Base-by-base conservation (phyloP, 2,113 vertebrate genomes). In the Plotosus lineatus region DNA sequence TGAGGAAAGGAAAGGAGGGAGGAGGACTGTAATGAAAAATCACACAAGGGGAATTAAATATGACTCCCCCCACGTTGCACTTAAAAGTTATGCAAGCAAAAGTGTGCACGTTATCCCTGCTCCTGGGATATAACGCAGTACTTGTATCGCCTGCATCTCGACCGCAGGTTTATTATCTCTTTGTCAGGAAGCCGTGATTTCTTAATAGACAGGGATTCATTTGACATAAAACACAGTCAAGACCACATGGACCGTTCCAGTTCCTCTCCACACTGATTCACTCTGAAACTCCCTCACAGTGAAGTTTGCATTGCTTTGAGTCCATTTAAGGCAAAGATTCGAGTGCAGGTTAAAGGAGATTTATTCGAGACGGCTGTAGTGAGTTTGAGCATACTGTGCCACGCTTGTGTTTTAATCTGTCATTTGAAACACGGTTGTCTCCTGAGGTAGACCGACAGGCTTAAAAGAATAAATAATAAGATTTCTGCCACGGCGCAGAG, bases 51-150 rank as follows among this genome's bases (percentile, higher is more conserved):
- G 48, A n/a, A 85, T 83, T 78, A 71, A 87, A 81, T 38, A 60
- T 36, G 75, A 85, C 51, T 61, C 73, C 72, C 77, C 60, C 69
- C 38, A 72, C 48, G 46, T 60, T 75, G 78, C 69, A 83, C 79
- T 83, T 78, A 80, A 38, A 68, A 74, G 48, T 80, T 82, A 79
- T 33, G 78, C 79, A 75, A 81, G 77, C 72, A 56, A 83, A 83
- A 76, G 66, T 31, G 73, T 26, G 63, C 85, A 79, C 80, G 89
- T 91, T 87, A 88, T 86, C 83, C 82, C 53, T 53, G 55, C 68
- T 89, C 86, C 81, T 86, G 33, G 0, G 83, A 78, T 79, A 88
- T 88, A 89, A 93, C 65, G 53, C 83, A 85, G 91, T 83, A 80
- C 88, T 88, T 85, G 80, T 76, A 90, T 84, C 91, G 75, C 38